A percentile compares a stretch with the other conserved stretches of the same genome.
Conservation (phyloP, 2,888 invertebrate genomes). For the Prosapia bicincta region DNA sequence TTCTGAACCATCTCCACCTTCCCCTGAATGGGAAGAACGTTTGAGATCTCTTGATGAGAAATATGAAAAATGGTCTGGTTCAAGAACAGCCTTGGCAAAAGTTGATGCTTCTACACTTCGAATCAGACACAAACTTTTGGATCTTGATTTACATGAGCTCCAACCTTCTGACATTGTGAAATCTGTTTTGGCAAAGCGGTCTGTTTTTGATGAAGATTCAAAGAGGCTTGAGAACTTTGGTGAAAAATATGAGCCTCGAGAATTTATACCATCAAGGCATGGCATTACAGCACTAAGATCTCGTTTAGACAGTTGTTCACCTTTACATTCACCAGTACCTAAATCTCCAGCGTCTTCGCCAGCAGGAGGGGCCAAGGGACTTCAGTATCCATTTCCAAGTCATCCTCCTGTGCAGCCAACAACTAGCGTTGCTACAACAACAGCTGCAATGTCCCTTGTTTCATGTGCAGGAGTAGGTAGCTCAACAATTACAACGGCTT, state of each 20-base stretch:
- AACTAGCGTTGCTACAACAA: conserved; percentile 41
- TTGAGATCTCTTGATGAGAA: conserved; percentile 91
- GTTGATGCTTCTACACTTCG: conserved; percentile 49
- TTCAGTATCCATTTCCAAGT: conserved; percentile 76
- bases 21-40: conserved; percentile 78
- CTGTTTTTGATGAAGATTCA: conserved; percentile 94
- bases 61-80: conserved; percentile 84
- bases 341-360: conserved; percentile 37
- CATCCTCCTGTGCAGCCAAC: conserved; percentile 59
- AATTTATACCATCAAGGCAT: conserved; percentile 48
- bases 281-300: conserved; percentile 32
- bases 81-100: conserved; percentile 40
- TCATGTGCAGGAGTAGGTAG: conserved; percentile 12
- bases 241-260: conserved; percentile 73
- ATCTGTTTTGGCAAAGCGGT: conserved; percentile 85
- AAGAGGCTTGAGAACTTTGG: conserved; percentile 86
- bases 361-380: conserved; percentile 44
- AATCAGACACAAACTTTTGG: conserved; percentile 69
- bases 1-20: conserved; percentile 66
- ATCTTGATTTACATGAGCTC: conserved; percentile 73
- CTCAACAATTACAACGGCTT: conserved; percentile 40
- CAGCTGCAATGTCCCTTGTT: conserved; percentile 31
- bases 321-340: conserved; percentile 36
- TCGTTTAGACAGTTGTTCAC: conserved; percentile 36
- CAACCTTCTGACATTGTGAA: conserved; percentile 94